Conservation (phyloP, 2,113 vertebrate species). For the Syrmaticus mikado region DNA sequence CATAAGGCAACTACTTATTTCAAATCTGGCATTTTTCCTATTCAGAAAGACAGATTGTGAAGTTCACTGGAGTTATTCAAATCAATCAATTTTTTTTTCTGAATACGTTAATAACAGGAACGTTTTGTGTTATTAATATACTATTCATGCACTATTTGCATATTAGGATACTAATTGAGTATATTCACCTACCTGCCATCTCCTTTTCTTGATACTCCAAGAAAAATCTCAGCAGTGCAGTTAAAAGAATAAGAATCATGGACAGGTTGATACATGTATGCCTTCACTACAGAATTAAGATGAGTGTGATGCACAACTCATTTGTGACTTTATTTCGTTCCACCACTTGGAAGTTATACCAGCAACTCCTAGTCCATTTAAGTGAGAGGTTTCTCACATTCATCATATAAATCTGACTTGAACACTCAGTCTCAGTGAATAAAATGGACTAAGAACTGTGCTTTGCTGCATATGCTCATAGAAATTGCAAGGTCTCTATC, state of each 20-base stretch:
- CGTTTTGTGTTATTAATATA: background rate
- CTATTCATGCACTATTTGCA: background rate
- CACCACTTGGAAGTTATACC: slow-evolving; percentile 33
- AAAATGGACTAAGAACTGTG: background rate
- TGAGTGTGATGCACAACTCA: slow-evolving; percentile 37
- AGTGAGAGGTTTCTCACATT: background rate
- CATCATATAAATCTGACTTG: background rate
- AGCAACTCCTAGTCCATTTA: slow-evolving; percentile 5
- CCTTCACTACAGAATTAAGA: slow-evolving; percentile 33
- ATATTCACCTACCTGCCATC: background rate
- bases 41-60: slow-evolving; percentile 67
- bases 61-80: slow-evolving; percentile 47
- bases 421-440: background rate
- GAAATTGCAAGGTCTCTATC: background rate
- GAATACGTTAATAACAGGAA: slow-evolving; percentile 31
- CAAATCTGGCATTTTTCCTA: slow-evolving; percentile 63
- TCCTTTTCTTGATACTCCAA: background rate
- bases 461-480: background rate
- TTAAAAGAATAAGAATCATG: slow-evolving; percentile 23
- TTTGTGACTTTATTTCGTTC: slow-evolving; percentile 57
- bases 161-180: background rate
- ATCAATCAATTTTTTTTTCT: background rate
- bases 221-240: background rate
- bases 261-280: slow-evolving; percentile 42
- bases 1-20: slow-evolving; percentile 66